Evolutionary conservation across 2,797 vertebrate species (phyloP), one percentile per base, ranked within the genome.

Genomic region (Pristis pectinata): DNA sequence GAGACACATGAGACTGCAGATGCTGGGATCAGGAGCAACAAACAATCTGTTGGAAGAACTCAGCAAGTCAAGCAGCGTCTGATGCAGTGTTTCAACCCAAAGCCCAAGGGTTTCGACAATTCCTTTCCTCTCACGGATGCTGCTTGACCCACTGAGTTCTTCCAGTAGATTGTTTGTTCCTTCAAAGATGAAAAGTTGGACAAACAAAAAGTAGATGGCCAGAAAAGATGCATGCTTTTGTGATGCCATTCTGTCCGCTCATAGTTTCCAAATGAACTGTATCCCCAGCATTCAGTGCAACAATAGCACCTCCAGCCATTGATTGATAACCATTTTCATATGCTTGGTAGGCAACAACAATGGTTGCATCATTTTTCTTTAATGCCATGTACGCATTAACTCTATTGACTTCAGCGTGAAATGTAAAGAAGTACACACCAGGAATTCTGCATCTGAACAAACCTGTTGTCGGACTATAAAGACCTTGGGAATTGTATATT

Each of bases 361-460:
- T 34, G 24, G 67, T 7, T 34, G 22, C 27, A 17, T 30, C 44
- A 74, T 93, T 93, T 93, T 72, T 74, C 67, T 11, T 74, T 8
- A 93, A 30, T 93, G n/a, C 41, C 72, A 93, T 24, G 34, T 74
- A 93, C 30, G 92, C 41, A 49, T 53, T 93, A 15, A 30, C 3
- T 44, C 22, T 30, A n/a, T 49, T 44, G 8, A 93, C 92, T 74
- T 93, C 92, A 74, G 24, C 15, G 41, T 93, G 4, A 53, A 93
- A 74, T 72, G 67, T 30, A 93, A 93, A 93, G 37, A 30, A 93
- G 93, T 93, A 93, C 3, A 93, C 41, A 30, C 92, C 92, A 49
- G 92, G 64, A 15, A 93, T 72, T 22, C 8, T 13, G 17, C 67
- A 72, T 1, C 0, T 74, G 27, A 93, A 93, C 41, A 53, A 2